These are phyloP conservation scores for Hirtodrosophila alboralis DNA, from an alignment of 2,888 invertebrate genomes.

Conservation along the genomic window DNA sequence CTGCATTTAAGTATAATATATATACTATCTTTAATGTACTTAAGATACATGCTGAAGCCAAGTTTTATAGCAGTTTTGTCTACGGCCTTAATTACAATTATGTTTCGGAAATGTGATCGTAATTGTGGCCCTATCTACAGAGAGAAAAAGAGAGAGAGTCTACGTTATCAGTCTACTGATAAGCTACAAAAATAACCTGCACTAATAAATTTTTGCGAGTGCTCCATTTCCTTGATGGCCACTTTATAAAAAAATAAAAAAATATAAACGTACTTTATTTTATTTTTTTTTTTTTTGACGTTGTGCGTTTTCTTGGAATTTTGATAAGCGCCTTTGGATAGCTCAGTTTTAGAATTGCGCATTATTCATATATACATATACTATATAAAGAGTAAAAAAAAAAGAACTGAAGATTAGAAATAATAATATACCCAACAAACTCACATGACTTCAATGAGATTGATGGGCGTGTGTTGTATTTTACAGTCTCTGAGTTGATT, in stretches of 20 bases:
- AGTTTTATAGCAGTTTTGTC: background rate
- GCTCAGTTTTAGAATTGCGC: constrained; percentile 12
- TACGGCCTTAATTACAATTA: background rate
- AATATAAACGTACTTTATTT: background rate
- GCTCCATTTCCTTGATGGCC: constrained; percentile 34
- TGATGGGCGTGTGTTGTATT: constrained; percentile 2
- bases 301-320: constrained; percentile 52
- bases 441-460: constrained; percentile 16
- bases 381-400: constrained; percentile 1
- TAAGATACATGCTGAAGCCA: background rate
- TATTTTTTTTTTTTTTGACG: too few species aligned
- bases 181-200: constrained; percentile 68
- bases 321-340: constrained; percentile 50
- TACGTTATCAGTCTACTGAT: constrained; percentile 51
- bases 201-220: constrained; percentile 66
- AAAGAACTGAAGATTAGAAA: constrained; percentile 10
- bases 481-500: background rate
- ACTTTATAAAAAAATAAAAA: too few species aligned
- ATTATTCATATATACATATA: constrained; percentile 14
- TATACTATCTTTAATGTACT: background rate
- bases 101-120: constrained; percentile 15
- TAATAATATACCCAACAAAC: constrained; percentile 5
- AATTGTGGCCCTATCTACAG: background rate
- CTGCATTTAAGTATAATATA: background rate
- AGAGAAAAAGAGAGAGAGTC: too few species aligned